Conservation (phyloP, 2,113 vertebrate species). For the Epinephelus cyanopodus region DNA sequence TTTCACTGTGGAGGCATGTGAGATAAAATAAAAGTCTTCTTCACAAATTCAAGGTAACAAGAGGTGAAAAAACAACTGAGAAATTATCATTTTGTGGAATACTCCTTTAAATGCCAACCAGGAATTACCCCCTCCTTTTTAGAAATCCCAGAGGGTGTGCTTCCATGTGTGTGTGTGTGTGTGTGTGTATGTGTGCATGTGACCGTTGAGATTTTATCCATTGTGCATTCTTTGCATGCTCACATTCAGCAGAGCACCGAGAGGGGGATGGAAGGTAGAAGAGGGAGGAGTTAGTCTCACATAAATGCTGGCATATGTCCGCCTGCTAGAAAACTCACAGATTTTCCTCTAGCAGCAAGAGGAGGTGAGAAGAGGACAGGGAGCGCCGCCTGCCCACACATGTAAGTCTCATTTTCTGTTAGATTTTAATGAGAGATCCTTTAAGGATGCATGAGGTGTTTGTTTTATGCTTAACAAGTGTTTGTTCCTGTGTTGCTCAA, state of each 20-base stretch:
- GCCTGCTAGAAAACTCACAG: slow-evolving; percentile 17
- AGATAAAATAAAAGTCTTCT: too few species aligned
- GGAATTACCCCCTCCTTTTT: background rate
- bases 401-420: slow-evolving; percentile 52
- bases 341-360: slow-evolving; percentile 31
- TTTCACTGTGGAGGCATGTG: too few species aligned
- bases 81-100: too few species aligned
- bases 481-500: slow-evolving; percentile 19
- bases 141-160: background rate
- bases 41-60: too few species aligned
- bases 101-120: background rate
- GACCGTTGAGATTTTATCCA: slow-evolving; percentile 1
- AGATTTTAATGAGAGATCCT: background rate
- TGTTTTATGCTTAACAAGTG: background rate
- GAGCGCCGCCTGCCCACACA: slow-evolving; percentile 15
- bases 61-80: too few species aligned
- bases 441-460: background rate
- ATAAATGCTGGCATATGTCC: slow-evolving; percentile 26
- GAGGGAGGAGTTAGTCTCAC: slow-evolving; percentile 65
- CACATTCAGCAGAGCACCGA: slow-evolving; percentile 13
- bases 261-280: slow-evolving; percentile 36
- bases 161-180: background rate
- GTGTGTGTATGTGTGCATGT: background rate
- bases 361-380: slow-evolving; percentile 49
- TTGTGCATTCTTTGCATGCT: slow-evolving; percentile 60